Evolutionary conservation across 2,797 vertebrate species (phyloP).

Genomic region (Ptychadena robeensis): DNA sequence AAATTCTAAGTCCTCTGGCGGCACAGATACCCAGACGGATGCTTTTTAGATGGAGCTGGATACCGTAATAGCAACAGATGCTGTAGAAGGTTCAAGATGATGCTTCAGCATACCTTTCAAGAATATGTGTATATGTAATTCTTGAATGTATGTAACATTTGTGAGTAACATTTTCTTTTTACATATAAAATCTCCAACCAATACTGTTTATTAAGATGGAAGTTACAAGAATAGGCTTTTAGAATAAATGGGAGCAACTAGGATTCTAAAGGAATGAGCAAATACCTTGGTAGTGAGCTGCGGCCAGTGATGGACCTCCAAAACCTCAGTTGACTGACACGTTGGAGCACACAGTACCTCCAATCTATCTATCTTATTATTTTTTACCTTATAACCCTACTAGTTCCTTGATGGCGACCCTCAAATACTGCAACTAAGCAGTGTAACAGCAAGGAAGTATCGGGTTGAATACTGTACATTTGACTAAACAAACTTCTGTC

Average conservation of each 20-base stretch:
- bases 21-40: constrained; percentile 12
- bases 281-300: no score
- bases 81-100: constrained; percentile 2
- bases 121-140: background rate
- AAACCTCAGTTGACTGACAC: background rate
- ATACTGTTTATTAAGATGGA: background rate
- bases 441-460: no score
- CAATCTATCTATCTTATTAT: no score
- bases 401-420: no score
- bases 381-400: no score
- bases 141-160: no score
- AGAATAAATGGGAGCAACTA: background rate
- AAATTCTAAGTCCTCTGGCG: constrained; percentile 40
- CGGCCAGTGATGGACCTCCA: background rate
- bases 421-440: no score
- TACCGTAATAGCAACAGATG: background rate
- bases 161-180: background rate
- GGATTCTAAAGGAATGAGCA: background rate
- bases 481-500: no score
- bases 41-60: constrained; percentile 20
- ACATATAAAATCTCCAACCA: background rate
- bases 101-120: background rate
- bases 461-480: no score
- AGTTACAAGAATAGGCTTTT: background rate
- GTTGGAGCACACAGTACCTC: background rate